A percentile compares a stretch with the other conserved stretches of the same genome.
Evolutionary conservation across 2,113 vertebrate genomes (phyloP).

Genomic region (Pachypanchax playfairii): DNA sequence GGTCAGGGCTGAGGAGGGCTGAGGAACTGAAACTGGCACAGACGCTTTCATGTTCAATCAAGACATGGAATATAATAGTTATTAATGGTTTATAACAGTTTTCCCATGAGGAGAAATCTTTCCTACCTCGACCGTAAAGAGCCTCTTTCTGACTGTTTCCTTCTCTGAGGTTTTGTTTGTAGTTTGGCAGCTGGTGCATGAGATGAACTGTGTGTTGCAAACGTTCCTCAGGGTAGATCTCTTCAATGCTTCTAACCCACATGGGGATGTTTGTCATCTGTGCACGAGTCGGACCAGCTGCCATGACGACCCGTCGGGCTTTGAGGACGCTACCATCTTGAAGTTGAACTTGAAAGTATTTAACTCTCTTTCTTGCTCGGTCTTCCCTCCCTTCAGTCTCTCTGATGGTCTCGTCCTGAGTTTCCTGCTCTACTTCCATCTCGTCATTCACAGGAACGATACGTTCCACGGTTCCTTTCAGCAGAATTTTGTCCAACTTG

Average conservation of each 20-base stretch:
- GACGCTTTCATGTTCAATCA: conserved; percentile 17
- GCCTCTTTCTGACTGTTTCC: conserved; percentile 6
- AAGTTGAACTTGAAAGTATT: conserved; percentile 73
- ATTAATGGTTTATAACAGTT: not conserved
- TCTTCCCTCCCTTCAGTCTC: not conserved
- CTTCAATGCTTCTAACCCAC: conserved; percentile 73
- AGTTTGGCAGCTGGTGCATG: conserved; percentile 69
- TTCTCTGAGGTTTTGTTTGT: conserved; percentile 20
- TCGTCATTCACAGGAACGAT: conserved; percentile 65
- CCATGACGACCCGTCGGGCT: conserved; percentile 70
- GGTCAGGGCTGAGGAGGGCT: not conserved
- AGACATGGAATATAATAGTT: not conserved
- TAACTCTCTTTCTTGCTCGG: conserved; percentile 34
- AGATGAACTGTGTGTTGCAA: conserved; percentile 79
- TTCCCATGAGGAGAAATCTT: not conserved
- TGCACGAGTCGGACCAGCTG: conserved; percentile 77
- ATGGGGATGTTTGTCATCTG: conserved; percentile 80
- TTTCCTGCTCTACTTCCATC: not conserved
- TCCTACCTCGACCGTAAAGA: conserved; percentile 44
- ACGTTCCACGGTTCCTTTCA: conserved; percentile 74
- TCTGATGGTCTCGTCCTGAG: not conserved
- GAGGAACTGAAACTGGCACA: not conserved
- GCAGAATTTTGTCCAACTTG: conserved; percentile 68
- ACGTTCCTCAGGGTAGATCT: conserved; percentile 76
- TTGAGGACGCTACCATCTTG: conserved; percentile 63